Base-by-base conservation (phyloP, 37 sponge, comb jelly and placozoan species). In the Oscarella lobularis region DNA sequence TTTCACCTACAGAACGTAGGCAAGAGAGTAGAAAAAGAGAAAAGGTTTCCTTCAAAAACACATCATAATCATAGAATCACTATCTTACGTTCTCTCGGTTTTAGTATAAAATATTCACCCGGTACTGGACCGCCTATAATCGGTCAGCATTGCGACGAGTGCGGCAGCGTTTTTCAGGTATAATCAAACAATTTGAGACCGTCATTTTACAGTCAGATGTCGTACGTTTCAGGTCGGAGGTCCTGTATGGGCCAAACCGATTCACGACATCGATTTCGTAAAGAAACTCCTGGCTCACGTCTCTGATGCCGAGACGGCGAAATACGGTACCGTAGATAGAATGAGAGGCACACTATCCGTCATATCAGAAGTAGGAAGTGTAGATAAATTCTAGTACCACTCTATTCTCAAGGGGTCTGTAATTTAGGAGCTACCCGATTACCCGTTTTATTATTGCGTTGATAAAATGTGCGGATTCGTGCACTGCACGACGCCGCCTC, bases 181-280 rank as follows among this genome's bases (percentile, higher is more conserved):
- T n/a, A n/a, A n/a, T n/a, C n/a, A n/a, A n/a, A n/a, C n/a, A n/a
- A n/a, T n/a, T n/a, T n/a, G n/a, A n/a, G n/a, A n/a, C n/a, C n/a
- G n/a, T n/a, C n/a, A n/a, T n/a, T n/a, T n/a, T n/a, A n/a, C n/a
- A n/a, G n/a, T n/a, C n/a, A n/a, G n/a, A n/a, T n/a, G n/a, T n/a
- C n/a, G n/a, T n/a, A 20, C 20, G 60, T 48, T 9, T 27, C 20
- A 91, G 83, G 41, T 98, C 31, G 99, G 99, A 3, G 99, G 99
- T 38, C 99, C 99, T 32, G 87, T 94, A 37, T 94, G 95, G 95
- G 40, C 76, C 2, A 88, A 85, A 2, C 86, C 92, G 3, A 94
- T 94, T 9, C 95, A 98, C 76, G 87, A 91, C 65, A 1, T 39
- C n/a, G 77, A 81, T 5, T 98, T 98, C 85, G 90, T 91, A 38